Evolutionary conservation across 53 echinoderm and acorn worm species (phyloP).

Genomic region (Paracentrotus lividus): DNA sequence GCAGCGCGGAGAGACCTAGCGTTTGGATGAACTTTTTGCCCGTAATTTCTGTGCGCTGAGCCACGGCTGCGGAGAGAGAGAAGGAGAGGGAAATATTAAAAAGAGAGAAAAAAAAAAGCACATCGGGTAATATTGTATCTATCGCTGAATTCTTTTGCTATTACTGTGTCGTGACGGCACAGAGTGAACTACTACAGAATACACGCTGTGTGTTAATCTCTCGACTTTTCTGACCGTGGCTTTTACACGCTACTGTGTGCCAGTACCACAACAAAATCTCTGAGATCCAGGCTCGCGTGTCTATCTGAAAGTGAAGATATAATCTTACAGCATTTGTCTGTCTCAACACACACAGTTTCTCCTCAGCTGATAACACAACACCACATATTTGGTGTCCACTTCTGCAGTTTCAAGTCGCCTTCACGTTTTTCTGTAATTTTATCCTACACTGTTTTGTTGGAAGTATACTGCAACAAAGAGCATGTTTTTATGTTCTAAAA

Average conservation of each 20-base stretch:
- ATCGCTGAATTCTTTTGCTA: constrained; percentile 52
- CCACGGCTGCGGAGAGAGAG: constrained; percentile 18
- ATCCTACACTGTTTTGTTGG: constrained; percentile 36
- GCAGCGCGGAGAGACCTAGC: constrained; percentile 17
- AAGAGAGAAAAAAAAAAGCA: constrained; percentile 21
- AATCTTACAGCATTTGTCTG: constrained; percentile 43
- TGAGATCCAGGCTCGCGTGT: not conserved
- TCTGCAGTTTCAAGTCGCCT: constrained; percentile 45
- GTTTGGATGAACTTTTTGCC: constrained; percentile 54
- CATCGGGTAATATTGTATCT: constrained; percentile 61
- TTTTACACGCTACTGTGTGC: constrained; percentile 3
- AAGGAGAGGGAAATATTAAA: not conserved
- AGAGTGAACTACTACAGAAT: constrained; percentile 3
- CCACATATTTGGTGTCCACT: constrained; percentile 35
- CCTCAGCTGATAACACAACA: constrained; percentile 61
- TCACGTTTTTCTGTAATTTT: constrained; percentile 39
- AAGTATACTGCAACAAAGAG: constrained; percentile 46
- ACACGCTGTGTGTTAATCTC: constrained; percentile 31
- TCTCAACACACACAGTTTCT: constrained; percentile 33
- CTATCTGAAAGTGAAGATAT: constrained; percentile 58
- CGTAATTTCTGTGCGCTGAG: constrained; percentile 47
- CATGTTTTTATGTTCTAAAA: constrained; percentile 41
- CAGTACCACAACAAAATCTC: not conserved
- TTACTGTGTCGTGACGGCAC: constrained; percentile 46
- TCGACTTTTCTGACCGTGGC: constrained; percentile 19